phyloP scores from a whole-genome alignment of 92 coral and sea anemone genomes.

The Zoanthus sansibaricus region DNA sequence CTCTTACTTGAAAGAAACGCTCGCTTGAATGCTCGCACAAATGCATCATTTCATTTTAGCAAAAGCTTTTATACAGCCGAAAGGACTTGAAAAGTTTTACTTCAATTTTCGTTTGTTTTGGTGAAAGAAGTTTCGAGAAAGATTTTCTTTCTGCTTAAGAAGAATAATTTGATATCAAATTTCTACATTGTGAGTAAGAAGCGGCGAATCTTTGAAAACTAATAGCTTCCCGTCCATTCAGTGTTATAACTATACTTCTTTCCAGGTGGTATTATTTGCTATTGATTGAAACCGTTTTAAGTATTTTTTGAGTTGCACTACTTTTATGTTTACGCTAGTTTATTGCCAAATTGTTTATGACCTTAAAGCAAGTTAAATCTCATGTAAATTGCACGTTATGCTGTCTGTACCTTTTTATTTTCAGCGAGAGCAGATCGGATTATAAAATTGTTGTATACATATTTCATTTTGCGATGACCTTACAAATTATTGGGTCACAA shows the following conservation, averaged over 20 bases:
- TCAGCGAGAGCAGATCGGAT: slow-evolving; percentile 46
- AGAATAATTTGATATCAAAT: slow-evolving; percentile 29
- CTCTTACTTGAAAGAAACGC: slow-evolving; percentile 55
- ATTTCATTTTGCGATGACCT: slow-evolving; percentile 70
- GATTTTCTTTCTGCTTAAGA: neutral
- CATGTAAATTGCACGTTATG: slow-evolving; percentile 11
- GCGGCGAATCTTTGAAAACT: slow-evolving; percentile 77
- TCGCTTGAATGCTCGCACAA: slow-evolving; percentile 1
- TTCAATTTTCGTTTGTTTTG: neutral
- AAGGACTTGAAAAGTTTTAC: neutral
- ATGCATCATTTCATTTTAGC: neutral
- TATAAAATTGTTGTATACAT: slow-evolving; percentile 58
- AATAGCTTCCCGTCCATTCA: slow-evolving; percentile 58
- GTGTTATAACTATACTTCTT: slow-evolving; percentile 32
- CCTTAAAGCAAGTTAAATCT: neutral
- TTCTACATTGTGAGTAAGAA: slow-evolving; percentile 33
- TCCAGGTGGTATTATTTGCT: slow-evolving; percentile 59
- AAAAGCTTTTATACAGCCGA: neutral
- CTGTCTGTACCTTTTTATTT: slow-evolving; percentile 17
- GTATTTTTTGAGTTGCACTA: slow-evolving; percentile 15
- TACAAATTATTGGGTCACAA: slow-evolving; percentile 74
- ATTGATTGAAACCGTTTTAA: slow-evolving; percentile 60
- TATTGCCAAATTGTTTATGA: neutral
- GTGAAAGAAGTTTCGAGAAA: slow-evolving; percentile 38
- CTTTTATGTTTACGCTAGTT: slow-evolving; percentile 20